Base-by-base conservation (phyloP, 2,113 vertebrate genomes). In the Rhizomys pruinosus region DNA sequence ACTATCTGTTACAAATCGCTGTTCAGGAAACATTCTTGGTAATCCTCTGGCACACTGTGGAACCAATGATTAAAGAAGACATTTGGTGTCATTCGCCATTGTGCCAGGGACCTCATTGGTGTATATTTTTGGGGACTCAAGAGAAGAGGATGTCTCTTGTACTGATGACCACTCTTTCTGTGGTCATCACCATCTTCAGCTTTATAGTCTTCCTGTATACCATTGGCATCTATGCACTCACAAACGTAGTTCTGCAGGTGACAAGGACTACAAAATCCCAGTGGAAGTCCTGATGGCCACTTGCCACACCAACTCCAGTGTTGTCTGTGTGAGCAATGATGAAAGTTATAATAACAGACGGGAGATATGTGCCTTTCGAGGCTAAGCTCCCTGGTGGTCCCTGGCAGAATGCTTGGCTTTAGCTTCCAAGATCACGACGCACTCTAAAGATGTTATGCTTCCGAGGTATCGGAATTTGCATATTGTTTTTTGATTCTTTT, bases 91-190 rank as follows among this genome's bases (percentile, higher is more conserved):
- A 15, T 2, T 72, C 69, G 16, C 19, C 13, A 1, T 17, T 84
- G 32, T 98, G 98, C 85, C 78, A 34, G 16, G 72, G 76, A 5
- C 71, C 74, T 72, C 94, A 84, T 27, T 3, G 23, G 11, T 98
- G 96, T 7, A 32, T 97, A n/a, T 87, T 97, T 1, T 37, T 92
- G 91, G 91, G 79, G 7, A 73, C 44, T 11, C 92, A 96, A 37
- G 98, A 98, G 87, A 98, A 98, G 76, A n/a, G 27, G 34, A 97
- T 97, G 95, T 97, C 96, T 42, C 77, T 98, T 63, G 93, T 95
- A 69, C 89, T 96, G 78, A 86, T 98, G 71, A 84, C 94, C 25
- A 97, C 95, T 15, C 87, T 98, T 32, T 98, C 97, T 29, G 63
- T 47, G 32, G 25, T 97, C 73, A 96, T 98, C 47, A 87, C 97